These are phyloP conservation scores for Gymnarchus niloticus DNA, from an alignment of 2,113 vertebrate genomes.

Conservation along the genomic window DNA sequence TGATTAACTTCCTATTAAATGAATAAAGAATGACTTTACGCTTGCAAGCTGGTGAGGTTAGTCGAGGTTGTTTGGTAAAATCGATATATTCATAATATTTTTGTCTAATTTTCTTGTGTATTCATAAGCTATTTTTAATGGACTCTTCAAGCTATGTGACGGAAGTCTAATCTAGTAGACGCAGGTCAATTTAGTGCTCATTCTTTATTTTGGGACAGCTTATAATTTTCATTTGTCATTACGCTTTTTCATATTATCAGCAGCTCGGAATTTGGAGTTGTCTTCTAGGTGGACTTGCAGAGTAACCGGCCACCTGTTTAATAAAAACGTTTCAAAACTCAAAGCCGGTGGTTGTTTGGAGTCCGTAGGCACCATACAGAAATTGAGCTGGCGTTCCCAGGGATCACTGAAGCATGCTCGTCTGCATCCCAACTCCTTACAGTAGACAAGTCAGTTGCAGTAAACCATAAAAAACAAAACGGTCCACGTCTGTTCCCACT, in stretches of 20 bases:
- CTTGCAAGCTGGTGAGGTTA: neutral
- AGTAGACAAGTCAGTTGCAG: neutral
- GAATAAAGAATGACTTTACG: neutral
- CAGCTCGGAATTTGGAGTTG: no score
- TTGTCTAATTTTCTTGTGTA: neutral
- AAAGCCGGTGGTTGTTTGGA: neutral
- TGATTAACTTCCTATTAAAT: neutral
- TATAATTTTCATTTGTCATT: neutral
- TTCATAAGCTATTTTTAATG: constrained; percentile 5
- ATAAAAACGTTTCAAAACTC: neutral
- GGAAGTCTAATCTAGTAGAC: neutral
- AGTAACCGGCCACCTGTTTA: no score
- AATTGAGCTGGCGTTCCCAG: neutral
- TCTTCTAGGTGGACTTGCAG: no score
- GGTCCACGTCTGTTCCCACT: neutral
- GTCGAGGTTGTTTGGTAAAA: neutral
- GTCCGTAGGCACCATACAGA: neutral
- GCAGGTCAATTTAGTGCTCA: neutral
- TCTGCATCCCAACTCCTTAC: neutral
- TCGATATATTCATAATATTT: neutral
- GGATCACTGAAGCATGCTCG: neutral
- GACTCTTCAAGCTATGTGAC: neutral
- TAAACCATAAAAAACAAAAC: neutral
- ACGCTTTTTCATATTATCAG: neutral
- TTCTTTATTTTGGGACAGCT: neutral